Evolutionary conservation across 2,113 vertebrate species (phyloP), one percentile per base, ranked within the genome.

Genomic region (Pluvianellus socialis): DNA sequence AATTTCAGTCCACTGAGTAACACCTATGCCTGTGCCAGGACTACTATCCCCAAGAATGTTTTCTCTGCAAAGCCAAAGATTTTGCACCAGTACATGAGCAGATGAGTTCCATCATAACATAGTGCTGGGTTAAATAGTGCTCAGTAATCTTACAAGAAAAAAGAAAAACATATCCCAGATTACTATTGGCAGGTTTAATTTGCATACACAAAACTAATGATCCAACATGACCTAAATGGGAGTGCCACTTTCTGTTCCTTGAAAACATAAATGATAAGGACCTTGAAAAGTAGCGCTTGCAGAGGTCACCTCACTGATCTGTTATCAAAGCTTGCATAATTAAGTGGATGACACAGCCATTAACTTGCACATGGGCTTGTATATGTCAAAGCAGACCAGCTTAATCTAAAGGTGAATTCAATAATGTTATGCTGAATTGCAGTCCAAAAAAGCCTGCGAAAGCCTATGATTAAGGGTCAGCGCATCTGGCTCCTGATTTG

Each of bases 361-460:
- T 96, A 79, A 79, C 91, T 95, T 96, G 86, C 94, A 92, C 53
- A 88, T 53, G 55, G 80, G 68, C 58, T 82, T 86, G 81, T 79
- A 59, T 87, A 63, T 97, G 93, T 96, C 93, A 95, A 88, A 65
- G 75, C 68, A 76, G 88, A 79, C 73, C 83, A 79, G 65, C 83
- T 96, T 96, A 90, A 95, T 96, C 93, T 89, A 93, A 91, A 96
- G 95, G 96, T 97, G 86, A 94, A 97, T 97, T 96, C 95, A 95
- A 93, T 97, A 96, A 97, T 91, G 76, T 95, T 93, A 94, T 95
- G 97, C 97, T 97, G 97, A 98, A 97, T 97, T 95, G 97, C 96
- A 97, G 86, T 92, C 86, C 93, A 72, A 81, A 83, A 79, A 80
- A 88, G 66, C 91, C 79, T 68, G 62, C 18, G 53, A 88, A 91